Evolutionary conservation across 2,888 invertebrate species (phyloP).

Genomic region (Bhutanitis thaidina): DNA sequence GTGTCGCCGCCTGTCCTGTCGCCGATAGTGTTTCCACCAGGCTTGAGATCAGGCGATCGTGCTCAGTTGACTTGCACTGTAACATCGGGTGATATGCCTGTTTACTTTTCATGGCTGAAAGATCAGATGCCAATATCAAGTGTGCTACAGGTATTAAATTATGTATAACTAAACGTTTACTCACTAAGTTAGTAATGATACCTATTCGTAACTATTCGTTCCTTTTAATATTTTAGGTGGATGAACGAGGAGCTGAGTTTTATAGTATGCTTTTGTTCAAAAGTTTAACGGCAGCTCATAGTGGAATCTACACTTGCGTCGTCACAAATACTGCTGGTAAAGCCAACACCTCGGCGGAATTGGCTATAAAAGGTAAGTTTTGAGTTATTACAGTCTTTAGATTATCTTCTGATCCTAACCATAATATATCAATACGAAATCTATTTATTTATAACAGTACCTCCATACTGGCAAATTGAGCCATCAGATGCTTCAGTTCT

Average conservation of each 20-base stretch:
- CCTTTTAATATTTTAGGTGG: conserved; percentile 60
- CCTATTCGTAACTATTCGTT: background rate
- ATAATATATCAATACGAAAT: background rate
- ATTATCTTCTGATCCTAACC: background rate
- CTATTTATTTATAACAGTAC: conserved; percentile 74
- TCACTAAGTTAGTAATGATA: too few relatives aligned
- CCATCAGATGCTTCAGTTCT: conserved; percentile 86
- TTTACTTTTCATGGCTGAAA: conserved; percentile 84
- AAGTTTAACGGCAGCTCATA: conserved; percentile 84
- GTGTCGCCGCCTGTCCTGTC: conserved; percentile 89
- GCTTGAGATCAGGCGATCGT: conserved; percentile 87
- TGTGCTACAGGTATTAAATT: conserved; percentile 76
- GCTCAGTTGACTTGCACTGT: conserved; percentile 92
- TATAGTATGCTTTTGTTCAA: conserved; percentile 86
- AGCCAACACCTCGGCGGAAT: conserved; percentile 84
- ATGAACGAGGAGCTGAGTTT: conserved; percentile 85
- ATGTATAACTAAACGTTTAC: too few relatives aligned
- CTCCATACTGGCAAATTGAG: conserved; percentile 88
- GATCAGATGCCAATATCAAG: conserved; percentile 81
- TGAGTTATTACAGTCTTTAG: background rate
- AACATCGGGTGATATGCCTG: conserved; percentile 85
- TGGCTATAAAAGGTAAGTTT: conserved; percentile 84
- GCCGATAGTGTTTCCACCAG: conserved; percentile 90
- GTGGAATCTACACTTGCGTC: conserved; percentile 86
- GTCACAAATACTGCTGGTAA: conserved; percentile 87